Base-by-base conservation (phyloP, 1,140 invertebrate species). In the Monochamus saltuarius region DNA sequence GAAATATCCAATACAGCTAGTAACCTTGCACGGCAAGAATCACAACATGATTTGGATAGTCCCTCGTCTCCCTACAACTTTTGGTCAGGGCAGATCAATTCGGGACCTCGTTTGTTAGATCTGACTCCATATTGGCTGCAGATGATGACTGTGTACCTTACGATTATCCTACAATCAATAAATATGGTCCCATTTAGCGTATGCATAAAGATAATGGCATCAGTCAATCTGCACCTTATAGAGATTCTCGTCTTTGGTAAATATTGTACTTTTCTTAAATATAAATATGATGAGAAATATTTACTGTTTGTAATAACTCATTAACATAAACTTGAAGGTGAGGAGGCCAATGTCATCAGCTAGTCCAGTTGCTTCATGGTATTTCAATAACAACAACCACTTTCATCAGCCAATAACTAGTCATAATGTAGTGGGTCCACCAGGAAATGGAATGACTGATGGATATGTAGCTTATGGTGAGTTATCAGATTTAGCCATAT, bases 161-260 rank as follows among this genome's bases (percentile, higher is more conserved):
- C 75, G 89, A 90, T 70, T 80, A 84, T 13, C 84, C 88, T 17
- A 74, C 85, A 14, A 84, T 85, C 14, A 90, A 85, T 68, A 90
- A 89, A 76, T 91, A 88, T 71, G 90, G 89, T 10, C 89, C 90
- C 1, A 92, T 92, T 62, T 91, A 88, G n/a, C 81, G 89, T 61
- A 78, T 86, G 71, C 81, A 82, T 19, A 84, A 84, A 62, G 73
- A 80, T 22, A 68, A 69, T 43, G 62, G 62, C 14, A 60, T 68
- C n/a, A 62, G 45, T 47, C 66, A 72, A 40, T 63, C 70, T 8
- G 60, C 59, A 7, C 52, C 67, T 10, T 74, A 64, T 51, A 52
- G 72, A 39, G 73, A 76, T 60, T 70, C 77, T 79, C 81, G 16
- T 58, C 68, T 38, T 55, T 74, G 69, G 71, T 73, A 60, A 62